phyloP scores from a whole-genome alignment of 2,888 invertebrate species.

The Ophion obscuratus region DNA sequence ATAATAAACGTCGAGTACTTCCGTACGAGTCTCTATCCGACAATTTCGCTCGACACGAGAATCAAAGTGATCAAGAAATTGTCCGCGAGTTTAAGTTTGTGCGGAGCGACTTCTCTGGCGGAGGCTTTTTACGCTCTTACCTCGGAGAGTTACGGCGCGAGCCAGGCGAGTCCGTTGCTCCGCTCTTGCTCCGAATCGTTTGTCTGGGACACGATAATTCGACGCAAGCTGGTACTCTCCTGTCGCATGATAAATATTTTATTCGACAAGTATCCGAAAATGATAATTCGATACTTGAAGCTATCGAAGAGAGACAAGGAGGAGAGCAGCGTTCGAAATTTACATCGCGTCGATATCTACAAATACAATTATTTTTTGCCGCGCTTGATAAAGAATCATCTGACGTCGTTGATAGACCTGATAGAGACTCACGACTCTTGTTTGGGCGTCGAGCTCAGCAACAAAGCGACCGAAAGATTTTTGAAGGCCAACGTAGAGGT shows the following conservation, averaged over 20 bases:
- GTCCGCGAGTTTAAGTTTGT: slow-evolving; percentile 63
- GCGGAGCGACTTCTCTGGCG: slow-evolving; percentile 66
- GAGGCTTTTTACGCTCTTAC: slow-evolving; percentile 75
- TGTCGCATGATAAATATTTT: slow-evolving; percentile 61
- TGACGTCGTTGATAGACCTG: slow-evolving; percentile 72
- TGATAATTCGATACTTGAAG: slow-evolving; percentile 76
- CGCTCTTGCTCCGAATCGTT: slow-evolving; percentile 75
- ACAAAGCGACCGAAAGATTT: slow-evolving; percentile 70
- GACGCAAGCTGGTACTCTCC: slow-evolving; percentile 66
- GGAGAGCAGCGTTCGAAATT: not conserved
- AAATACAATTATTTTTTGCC: slow-evolving; percentile 70
- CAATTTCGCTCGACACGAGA: slow-evolving; percentile 74
- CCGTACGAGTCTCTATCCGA: slow-evolving; percentile 72
- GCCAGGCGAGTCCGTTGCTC: slow-evolving; percentile 74
- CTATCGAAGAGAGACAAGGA: slow-evolving; percentile 53
- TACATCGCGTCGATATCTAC: slow-evolving; percentile 49
- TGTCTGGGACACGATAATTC: slow-evolving; percentile 64
- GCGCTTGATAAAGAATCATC: slow-evolving; percentile 72
- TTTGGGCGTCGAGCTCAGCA: slow-evolving; percentile 69
- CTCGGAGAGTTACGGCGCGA: slow-evolving; percentile 67
- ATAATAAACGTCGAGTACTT: slow-evolving; percentile 75
- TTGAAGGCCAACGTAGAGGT: slow-evolving; percentile 72
- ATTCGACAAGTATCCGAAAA: slow-evolving; percentile 72
- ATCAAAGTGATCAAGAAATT: slow-evolving; percentile 74
- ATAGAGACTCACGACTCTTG: slow-evolving; percentile 61